Conservation (phyloP, 2,113 vertebrate species). For the Dicrurus megarhynchus region DNA sequence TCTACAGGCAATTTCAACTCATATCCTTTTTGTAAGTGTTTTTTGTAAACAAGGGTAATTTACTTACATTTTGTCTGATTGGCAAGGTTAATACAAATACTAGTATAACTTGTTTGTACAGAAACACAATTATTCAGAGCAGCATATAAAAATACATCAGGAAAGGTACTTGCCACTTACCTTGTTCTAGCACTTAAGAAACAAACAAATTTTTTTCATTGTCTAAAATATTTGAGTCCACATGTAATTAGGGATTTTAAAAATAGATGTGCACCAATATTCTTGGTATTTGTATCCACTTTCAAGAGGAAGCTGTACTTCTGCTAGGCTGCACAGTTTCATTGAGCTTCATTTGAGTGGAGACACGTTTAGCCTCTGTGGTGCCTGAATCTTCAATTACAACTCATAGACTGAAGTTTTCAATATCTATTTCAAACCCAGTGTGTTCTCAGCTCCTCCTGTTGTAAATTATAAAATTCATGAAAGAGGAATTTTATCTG, state of each 20-base stretch:
- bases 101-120: background rate
- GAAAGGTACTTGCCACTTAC: background rate
- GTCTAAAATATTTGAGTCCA: background rate
- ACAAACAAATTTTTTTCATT: background rate
- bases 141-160: background rate
- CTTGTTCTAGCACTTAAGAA: background rate
- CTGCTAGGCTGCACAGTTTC: background rate
- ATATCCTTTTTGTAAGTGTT: background rate
- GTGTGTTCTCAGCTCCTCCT: background rate
- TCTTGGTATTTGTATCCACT: background rate
- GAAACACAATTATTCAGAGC: background rate
- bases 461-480: background rate
- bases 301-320: background rate
- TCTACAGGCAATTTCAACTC: background rate
- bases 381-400: background rate
- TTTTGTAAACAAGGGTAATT: background rate
- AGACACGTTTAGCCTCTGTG: rapidly evolving
- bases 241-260: background rate
- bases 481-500: background rate
- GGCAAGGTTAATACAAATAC: background rate
- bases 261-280: background rate
- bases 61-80: background rate
- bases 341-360: background rate
- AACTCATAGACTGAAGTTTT: background rate
- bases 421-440: background rate